These are phyloP conservation scores for Spheniscus humboldti DNA, from an alignment of 2,797 vertebrate species.

Conservation along the genomic window DNA sequence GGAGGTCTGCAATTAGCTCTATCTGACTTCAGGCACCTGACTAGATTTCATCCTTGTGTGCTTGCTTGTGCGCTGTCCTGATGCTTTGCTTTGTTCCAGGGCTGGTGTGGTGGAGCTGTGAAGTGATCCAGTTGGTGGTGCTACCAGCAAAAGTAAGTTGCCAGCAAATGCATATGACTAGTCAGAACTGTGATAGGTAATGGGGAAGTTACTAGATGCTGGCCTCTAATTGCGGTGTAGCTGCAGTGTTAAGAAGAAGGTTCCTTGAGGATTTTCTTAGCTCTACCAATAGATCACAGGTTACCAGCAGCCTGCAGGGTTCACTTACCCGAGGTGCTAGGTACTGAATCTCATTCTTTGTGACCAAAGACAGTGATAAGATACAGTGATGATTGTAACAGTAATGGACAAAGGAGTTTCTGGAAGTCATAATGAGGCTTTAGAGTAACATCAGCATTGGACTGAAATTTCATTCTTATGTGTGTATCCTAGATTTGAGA, in stretches of 20 bases:
- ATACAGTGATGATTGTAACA: neutral
- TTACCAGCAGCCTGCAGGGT: neutral
- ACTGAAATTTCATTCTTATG: neutral
- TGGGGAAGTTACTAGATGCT: neutral
- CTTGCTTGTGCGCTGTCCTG: neutral
- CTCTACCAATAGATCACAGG: neutral
- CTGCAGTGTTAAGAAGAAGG: neutral
- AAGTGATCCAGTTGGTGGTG: neutral
- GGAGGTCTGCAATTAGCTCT: slow-evolving; percentile 81
- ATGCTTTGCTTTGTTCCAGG: neutral
- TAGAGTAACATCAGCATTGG: neutral
- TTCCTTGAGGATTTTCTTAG: neutral
- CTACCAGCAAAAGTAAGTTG: slow-evolving; percentile 1
- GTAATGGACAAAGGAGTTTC: neutral
- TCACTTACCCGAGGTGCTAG: neutral
- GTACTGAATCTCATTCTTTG: neutral
- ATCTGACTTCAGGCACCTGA: slow-evolving; percentile 68
- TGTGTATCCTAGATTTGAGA: neutral
- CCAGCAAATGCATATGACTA: neutral
- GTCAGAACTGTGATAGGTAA: neutral
- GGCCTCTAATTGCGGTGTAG: neutral
- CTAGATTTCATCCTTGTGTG: neutral
- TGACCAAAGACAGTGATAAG: neutral
- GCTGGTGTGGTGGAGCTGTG: neutral
- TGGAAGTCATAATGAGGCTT: neutral